Evolutionary conservation across 2,113 vertebrate species (phyloP).

Genomic region (Equus quagga): DNA sequence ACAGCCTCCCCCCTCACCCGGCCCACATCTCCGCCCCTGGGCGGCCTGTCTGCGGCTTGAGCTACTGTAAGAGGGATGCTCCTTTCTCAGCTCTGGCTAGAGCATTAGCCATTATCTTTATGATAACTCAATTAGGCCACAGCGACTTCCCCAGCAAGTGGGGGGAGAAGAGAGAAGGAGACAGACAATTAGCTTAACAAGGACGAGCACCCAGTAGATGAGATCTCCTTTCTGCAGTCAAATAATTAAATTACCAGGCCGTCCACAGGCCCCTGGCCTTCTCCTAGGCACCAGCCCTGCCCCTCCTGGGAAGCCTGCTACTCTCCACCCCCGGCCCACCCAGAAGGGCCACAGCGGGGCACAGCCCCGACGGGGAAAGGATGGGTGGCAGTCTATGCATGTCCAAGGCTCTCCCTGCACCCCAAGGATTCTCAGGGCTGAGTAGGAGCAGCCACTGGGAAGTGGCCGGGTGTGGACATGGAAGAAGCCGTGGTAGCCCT

Average conservation of each 20-base stretch:
- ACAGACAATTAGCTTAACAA: conserved; percentile 88
- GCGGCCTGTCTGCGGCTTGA: conserved; percentile 59
- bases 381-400: background rate
- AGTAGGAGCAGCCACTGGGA: background rate
- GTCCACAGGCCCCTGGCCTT: conserved; percentile 78
- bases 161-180: conserved; percentile 82
- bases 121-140: conserved; percentile 87
- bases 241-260: conserved; percentile 86
- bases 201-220: conserved; percentile 85
- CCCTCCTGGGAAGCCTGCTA: background rate
- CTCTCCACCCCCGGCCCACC: background rate
- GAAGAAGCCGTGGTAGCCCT: background rate
- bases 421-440: background rate
- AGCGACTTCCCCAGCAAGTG: conserved; percentile 80
- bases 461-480: background rate
- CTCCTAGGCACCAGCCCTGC: conserved; percentile 61
- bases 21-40: conserved; percentile 50
- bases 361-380: background rate
- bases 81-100: conserved; percentile 76
- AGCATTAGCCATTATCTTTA: conserved; percentile 85
- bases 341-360: background rate
- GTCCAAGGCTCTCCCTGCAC: background rate
- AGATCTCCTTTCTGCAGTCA: conserved; percentile 81
- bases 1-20: background rate
- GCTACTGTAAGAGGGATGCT: conserved; percentile 71